Evolutionary conservation across 2,797 vertebrate genomes (phyloP), one percentile per base, ranked within the genome.

Genomic region (Pseudochirops cupreus): DNA sequence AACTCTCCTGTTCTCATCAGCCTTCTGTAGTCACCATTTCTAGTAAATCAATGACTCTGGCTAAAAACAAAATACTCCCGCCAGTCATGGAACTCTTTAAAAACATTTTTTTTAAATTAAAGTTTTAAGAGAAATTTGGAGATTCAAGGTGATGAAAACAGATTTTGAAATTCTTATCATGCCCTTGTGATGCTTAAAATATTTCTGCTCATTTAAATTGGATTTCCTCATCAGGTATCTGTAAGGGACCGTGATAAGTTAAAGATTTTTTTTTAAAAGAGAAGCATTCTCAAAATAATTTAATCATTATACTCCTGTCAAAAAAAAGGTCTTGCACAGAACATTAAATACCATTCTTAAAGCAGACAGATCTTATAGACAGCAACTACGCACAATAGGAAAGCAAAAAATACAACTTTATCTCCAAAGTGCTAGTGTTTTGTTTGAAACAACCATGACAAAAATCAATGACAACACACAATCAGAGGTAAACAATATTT

Each of bases 401-500:
- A 97, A 98, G 50, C 95, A 93, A 53, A 95, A 91, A 93, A 95
- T 18, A 96, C 31, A 90, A 56, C n/a, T 92, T 18, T 90, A 92
- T 96, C 96, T 91, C 89, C 18, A 87, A 98, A 98, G 98, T 98
- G 98, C 97, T 98, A 97, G 90, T 93, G 92, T 94, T 96, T 93
- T 91, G 94, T 94, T 94, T 97, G 90, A 93, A 87, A 87, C 21
- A 50, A 87, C 74, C 56, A 98, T 95, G 90, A 94, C 92, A 97
- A 97, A 96, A 82, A 39, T 46, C 67, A 82, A 91, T 0, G 21
- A 97, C 31, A 39, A 95, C 74, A 93, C 46, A 92, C 90, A 24
- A 93, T 98, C 98, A 99, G 95, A 99, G 98, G 98, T 99, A 99
- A 98, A 99, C 98, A 97, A 99, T 98, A 55, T 98, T 98, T 96